Percentiles rank a stretch among this genome's conserved stretches.
These are phyloP conservation scores for Motacilla alba DNA, from an alignment of 2,113 vertebrate species.

Conservation along the genomic window DNA sequence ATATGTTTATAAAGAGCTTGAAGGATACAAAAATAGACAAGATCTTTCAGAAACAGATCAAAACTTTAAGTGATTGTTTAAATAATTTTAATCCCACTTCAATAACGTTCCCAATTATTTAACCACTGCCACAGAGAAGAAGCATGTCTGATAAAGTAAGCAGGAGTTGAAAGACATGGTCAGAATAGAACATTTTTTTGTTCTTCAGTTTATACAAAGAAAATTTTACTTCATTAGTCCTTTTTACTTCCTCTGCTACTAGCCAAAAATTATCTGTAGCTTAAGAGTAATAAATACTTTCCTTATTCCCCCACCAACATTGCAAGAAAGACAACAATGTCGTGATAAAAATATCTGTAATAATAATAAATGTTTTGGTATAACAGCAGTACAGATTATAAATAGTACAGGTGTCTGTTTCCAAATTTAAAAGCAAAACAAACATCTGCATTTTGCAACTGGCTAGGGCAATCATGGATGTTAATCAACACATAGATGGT, in stretches of 20 bases:
- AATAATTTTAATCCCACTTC: background rate
- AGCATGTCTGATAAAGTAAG: background rate
- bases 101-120: background rate
- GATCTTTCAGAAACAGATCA: background rate
- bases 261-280: background rate
- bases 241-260: background rate
- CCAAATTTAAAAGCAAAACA: background rate
- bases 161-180: background rate
- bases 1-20: background rate
- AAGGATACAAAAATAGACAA: background rate
- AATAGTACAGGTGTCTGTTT: background rate
- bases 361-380: background rate
- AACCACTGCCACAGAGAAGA: background rate
- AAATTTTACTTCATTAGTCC: background rate
- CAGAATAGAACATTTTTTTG: background rate
- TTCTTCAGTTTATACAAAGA: background rate
- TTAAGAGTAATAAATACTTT: background rate
- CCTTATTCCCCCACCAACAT: background rate
- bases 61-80: background rate
- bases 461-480: background rate
- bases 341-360: background rate
- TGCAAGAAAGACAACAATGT: background rate
- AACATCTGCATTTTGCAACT: background rate
- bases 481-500: background rate
- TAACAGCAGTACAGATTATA: background rate